Base-by-base conservation (phyloP, 92 coral and sea anemone genomes). In the Muricea muricata region DNA sequence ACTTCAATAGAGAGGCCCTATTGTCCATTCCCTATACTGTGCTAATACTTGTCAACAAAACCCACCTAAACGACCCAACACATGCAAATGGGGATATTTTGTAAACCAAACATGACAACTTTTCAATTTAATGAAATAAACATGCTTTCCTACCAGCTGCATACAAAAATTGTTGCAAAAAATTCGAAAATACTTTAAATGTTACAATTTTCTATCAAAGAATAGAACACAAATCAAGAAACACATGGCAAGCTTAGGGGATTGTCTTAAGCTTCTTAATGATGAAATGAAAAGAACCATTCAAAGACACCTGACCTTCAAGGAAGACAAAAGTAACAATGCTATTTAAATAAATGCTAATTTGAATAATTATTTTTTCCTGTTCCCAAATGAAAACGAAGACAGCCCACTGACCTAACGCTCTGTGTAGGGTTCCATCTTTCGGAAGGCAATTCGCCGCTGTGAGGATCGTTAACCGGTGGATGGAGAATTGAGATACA, bases 391-490 rank as follows among this genome's bases (percentile, higher is more conserved):
- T 66, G 63, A 48, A 48, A 48, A 48, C 12, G 4, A 56, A 34
- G 37, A 14, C 0, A 3, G 15, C 3, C 35, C 42, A 90, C 89
- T 83, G 82, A 96, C 99, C 99, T 91, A 78, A 96, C 99, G 65
- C 90, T 96, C 37, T 96, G 99, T n/a, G 99, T 96, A 0, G 99
- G 99, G 81, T 96, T 96, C 99, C 99, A 96, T 63, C 99, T 91
- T 87, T 96, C 99, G 7, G 99, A 96, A 21, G 99, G 99, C 40
- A 96, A 80, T 65, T 96, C 99, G 32, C 99, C 99, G 74, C 99
- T 96, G 56, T 96, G 99, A 15, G 99, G 99, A 73, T 96, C 99
- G 37, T 96, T 97, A 9, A 96, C 98, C 6, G 99, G 99, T 18
- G 99, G 99, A 83, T 96, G 99, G 46, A 96, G 78, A 34, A 96